Evolutionary conservation across 2,888 invertebrate genomes (phyloP), one percentile per base, ranked within the genome.

Genomic region (Helleia helle): DNA sequence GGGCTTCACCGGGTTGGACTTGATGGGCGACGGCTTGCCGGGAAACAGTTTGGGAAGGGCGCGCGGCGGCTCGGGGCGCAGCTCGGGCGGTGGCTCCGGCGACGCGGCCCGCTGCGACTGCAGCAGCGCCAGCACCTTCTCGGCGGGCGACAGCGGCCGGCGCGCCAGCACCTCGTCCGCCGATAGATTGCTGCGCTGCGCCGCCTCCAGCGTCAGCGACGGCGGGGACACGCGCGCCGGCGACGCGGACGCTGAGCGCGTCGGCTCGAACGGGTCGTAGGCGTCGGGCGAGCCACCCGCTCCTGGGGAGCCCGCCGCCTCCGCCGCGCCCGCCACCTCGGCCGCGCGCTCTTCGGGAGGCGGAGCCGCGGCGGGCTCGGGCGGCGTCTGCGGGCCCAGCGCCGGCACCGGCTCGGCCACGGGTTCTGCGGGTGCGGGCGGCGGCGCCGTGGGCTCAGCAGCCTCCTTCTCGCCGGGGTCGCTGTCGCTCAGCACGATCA

Each of bases 181-280:
- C 9, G 84, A 80, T 55, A 76, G 55, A 58, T 81, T 79, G 29
- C 81, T 77, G 62, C 77, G 79, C 65, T 84, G 85, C 46, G 84
- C 83, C 36, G 80, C 62, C 65, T 84, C 85, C 39, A 75, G 72
- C 56, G 74, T 84, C 67, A 68, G 40, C 30, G 51, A 37, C 28
- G 38, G 53, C 40, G 56, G 51, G 48, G 74, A 66, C 54, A 81
- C 62, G 71, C 56, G 74, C 84, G 50, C 79, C 0, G 95, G 95
- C 71, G 49, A 44, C 38, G 88, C 89, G 8, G 91, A 90, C 12
- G 91, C 79, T 0, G 94, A 94, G 67, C 93, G 93, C 5, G 95
- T 95, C 0, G 95, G 95, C 72, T 95, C 95, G 71, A 94, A 95
- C 1, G 95, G 95, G 88, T 95, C 95, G 71, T 95, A 95, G 2